Conservation (phyloP, 2,797 vertebrate genomes). For the Sebastes alutus region DNA sequence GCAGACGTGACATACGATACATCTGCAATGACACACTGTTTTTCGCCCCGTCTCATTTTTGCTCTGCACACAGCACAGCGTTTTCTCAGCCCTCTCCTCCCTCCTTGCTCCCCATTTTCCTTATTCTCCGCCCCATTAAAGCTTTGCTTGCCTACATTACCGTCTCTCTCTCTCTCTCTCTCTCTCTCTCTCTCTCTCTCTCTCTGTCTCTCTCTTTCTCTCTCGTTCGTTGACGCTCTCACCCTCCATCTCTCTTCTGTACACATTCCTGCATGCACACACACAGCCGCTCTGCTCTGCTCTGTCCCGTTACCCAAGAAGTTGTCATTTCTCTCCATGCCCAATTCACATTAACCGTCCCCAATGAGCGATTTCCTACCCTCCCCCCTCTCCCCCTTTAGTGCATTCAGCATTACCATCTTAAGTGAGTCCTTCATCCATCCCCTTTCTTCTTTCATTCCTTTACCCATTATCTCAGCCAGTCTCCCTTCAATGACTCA, state of each 20-base stretch:
- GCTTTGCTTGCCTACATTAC: slow-evolving; percentile 67
- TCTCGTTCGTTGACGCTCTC: background rate
- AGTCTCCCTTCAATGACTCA: slow-evolving; percentile 80
- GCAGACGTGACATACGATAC: slow-evolving; percentile 16
- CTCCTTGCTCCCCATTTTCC: slow-evolving; percentile 60
- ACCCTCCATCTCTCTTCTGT: slow-evolving; percentile 32
- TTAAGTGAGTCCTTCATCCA: slow-evolving; percentile 81
- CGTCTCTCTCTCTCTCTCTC: slow-evolving; percentile 26
- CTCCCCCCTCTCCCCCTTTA: slow-evolving; percentile 36
- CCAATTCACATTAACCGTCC: slow-evolving; percentile 77
- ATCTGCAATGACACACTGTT: slow-evolving; percentile 22
- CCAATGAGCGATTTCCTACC: slow-evolving; percentile 76
- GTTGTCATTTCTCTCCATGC: slow-evolving; percentile 75
- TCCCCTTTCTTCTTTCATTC: slow-evolving; percentile 70
- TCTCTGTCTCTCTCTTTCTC: background rate
- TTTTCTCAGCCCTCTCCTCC: slow-evolving; percentile 29
- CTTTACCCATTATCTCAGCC: slow-evolving; percentile 76
- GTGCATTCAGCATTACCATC: slow-evolving; percentile 77
- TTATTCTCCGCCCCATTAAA: slow-evolving; percentile 79
- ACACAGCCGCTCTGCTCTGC: slow-evolving; percentile 41
- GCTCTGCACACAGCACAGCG: slow-evolving; percentile 40
- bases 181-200: slow-evolving; percentile 24
- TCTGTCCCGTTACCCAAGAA: slow-evolving; percentile 72
- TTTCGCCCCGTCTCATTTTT: slow-evolving; percentile 20
- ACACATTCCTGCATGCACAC: slow-evolving; percentile 31